These are phyloP conservation scores for Mesorhabditis sp. DNA, from an alignment of 2,888 invertebrate species.

Conservation along the genomic window DNA sequence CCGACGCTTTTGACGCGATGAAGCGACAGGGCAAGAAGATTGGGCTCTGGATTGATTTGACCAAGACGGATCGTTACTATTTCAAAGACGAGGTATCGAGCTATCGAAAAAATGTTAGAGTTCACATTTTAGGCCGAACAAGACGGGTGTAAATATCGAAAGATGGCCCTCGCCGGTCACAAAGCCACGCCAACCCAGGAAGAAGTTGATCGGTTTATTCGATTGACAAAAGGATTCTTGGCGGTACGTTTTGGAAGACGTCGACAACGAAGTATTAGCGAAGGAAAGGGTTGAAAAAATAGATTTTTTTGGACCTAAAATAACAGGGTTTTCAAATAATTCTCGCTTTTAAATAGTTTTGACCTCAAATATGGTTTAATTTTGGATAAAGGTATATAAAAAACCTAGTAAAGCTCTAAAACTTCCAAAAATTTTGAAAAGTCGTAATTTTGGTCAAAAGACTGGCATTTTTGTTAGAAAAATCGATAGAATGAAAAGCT, in stretches of 20 bases:
- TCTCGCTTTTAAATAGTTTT: too few relatives aligned
- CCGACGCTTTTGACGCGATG: conserved; percentile 72
- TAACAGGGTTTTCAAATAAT: too few relatives aligned
- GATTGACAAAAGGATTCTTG: conserved; percentile 72
- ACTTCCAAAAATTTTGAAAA: too few relatives aligned
- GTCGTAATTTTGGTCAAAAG: too few relatives aligned
- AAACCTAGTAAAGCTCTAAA: not conserved
- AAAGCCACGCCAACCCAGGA: conserved; percentile 84
- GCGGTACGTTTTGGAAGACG: conserved; percentile 13
- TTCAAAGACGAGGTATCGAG: conserved; percentile 70
- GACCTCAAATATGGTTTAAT: too few relatives aligned
- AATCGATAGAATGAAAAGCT: not conserved
- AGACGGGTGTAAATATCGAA: conserved; percentile 68
- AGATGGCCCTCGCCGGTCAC: conserved; percentile 67
- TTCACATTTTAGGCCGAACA: conserved; percentile 58
- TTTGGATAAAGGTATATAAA: too few relatives aligned
- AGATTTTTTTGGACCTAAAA: too few relatives aligned
- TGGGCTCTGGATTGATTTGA: conserved; percentile 92
- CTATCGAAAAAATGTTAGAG: not conserved
- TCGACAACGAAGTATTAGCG: too few relatives aligned
- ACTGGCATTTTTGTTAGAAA: too few relatives aligned
- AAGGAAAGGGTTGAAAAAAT: too few relatives aligned
- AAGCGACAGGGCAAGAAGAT: conserved; percentile 66
- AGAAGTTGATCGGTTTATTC: conserved; percentile 82
- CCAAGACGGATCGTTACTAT: conserved; percentile 90